Conservation (phyloP, 2,888 invertebrate species). For the Callosobruchus maculatus region DNA sequence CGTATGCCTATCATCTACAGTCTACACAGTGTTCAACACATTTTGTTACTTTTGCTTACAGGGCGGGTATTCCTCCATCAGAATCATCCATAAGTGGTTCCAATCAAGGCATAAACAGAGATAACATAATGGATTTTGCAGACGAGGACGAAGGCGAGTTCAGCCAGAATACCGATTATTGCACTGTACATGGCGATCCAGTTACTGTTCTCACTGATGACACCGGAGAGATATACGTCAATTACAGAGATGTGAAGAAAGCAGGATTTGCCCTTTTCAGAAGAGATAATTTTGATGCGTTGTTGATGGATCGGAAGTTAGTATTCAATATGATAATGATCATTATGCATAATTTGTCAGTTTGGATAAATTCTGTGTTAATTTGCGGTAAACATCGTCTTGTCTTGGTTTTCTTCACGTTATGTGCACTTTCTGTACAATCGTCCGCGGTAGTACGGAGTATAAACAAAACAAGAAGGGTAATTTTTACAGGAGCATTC, state of each 20-base stretch:
- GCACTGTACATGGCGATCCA: slow-evolving; percentile 29
- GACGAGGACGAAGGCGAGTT: slow-evolving; percentile 13
- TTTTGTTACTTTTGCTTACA: not conserved
- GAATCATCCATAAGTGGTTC: not conserved
- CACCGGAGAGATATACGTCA: slow-evolving; percentile 28
- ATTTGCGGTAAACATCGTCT: no score
- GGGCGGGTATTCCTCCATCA: not conserved
- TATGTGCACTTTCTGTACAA: no score
- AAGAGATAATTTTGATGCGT: slow-evolving; percentile 21
- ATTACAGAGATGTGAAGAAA: slow-evolving; percentile 27
- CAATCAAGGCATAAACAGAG: not conserved
- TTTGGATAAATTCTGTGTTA: no score
- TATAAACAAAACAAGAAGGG: no score
- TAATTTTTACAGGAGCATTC: no score
- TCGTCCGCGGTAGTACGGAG: no score
- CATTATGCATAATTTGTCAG: no score
- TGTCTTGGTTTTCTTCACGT: no score
- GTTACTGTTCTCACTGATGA: slow-evolving; percentile 23
- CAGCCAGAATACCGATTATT: slow-evolving; percentile 17
- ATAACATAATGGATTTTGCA: not conserved
- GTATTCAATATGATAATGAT: not conserved
- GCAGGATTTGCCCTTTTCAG: slow-evolving; percentile 33
- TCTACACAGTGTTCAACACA: no score
- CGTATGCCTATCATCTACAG: no score
- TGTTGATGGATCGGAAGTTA: slow-evolving; percentile 24